Conservation (phyloP, 2,888 invertebrate species). For the Lottia scabra region DNA sequence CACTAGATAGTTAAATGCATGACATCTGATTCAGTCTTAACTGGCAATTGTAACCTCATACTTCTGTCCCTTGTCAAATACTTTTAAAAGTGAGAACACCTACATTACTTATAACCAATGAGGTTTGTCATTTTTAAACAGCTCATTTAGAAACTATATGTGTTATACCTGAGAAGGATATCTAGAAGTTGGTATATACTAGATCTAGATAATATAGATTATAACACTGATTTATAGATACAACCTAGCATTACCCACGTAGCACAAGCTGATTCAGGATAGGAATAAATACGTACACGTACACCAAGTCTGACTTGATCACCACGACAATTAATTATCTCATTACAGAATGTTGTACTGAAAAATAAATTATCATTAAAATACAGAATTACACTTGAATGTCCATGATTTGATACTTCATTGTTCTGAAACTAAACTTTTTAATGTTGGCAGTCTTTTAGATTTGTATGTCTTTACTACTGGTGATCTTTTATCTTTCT, state of each 20-base stretch:
- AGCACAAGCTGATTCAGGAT: slow-evolving; percentile 67
- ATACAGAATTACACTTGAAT: too few relatives aligned
- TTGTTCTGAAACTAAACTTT: too few relatives aligned
- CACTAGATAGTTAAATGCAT: too few relatives aligned
- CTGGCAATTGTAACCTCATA: too few relatives aligned
- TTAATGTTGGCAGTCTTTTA: too few relatives aligned
- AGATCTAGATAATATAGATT: slow-evolving; percentile 8
- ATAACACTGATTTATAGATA: slow-evolving; percentile 67
- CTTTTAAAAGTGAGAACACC: too few relatives aligned
- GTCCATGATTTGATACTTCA: too few relatives aligned
- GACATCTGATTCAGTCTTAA: too few relatives aligned
- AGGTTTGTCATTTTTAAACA: background rate
- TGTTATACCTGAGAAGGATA: background rate
- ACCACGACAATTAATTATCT: slow-evolving; percentile 67
- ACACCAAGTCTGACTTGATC: slow-evolving; percentile 67
- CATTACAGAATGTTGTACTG: slow-evolving; percentile 65
- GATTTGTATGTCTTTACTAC: too few relatives aligned
- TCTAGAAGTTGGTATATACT: background rate
- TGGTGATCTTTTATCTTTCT: too few relatives aligned
- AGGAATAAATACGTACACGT: slow-evolving; percentile 64
- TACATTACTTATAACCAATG: too few relatives aligned
- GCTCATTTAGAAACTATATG: background rate
- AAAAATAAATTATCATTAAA: slow-evolving; percentile 18
- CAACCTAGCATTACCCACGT: slow-evolving; percentile 70
- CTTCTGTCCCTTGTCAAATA: too few relatives aligned